Evolutionary conservation across 2,797 vertebrate species (phyloP).

Genomic region (Mormyrops boulengeri): DNA sequence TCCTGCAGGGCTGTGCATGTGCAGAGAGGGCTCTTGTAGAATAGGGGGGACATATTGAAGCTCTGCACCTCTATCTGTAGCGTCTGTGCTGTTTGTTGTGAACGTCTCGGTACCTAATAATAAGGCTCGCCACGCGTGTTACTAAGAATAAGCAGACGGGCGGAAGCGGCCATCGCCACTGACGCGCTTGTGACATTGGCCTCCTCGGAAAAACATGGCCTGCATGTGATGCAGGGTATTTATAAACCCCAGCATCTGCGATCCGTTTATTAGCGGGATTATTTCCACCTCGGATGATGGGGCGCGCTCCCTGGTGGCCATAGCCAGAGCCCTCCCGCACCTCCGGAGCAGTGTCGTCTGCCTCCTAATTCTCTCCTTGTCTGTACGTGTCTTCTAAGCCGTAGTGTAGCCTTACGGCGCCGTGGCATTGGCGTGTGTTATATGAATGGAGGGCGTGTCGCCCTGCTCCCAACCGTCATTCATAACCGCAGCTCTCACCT

Average conservation of each 20-base stretch:
- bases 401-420: background rate
- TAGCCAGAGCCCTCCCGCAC: background rate
- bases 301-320: background rate
- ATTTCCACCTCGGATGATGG: constrained; percentile 29
- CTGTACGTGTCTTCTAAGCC: background rate
- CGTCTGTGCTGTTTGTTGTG: background rate
- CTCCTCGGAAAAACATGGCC: constrained; percentile 12
- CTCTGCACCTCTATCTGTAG: background rate
- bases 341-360: background rate
- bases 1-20: background rate
- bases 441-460: background rate
- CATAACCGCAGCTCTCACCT: background rate
- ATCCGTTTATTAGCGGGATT: constrained; percentile 37
- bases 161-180: background rate
- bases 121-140: background rate
- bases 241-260: constrained; percentile 35
- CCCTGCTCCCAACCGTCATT: background rate
- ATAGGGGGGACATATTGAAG: background rate
- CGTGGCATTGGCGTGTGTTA: background rate
- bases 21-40: background rate
- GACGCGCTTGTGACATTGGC: background rate
- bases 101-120: background rate
- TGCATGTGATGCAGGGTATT: constrained; percentile 34
- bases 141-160: background rate
- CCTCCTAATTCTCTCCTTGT: background rate